Base-by-base conservation (phyloP, 2,113 vertebrate genomes). In the Oplegnathus fasciatus region DNA sequence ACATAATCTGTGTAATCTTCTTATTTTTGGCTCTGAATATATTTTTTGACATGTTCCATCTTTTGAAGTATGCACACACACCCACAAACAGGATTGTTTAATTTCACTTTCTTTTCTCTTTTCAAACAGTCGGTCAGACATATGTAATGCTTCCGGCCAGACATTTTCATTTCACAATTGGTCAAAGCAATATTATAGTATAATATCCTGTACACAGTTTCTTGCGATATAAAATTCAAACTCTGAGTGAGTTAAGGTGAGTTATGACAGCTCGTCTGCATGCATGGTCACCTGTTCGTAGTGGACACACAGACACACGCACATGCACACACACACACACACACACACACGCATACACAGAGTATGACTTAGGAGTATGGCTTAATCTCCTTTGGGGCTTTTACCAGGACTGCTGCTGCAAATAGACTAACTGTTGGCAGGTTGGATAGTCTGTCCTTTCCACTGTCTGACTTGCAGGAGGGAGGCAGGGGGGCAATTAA, bases 361-460 rank as follows among this genome's bases (percentile, higher is more conserved):
- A 64, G 78, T 24, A 69, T 70, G 75, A 82, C 1, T 85, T 84
- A 86, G 85, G 80, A 86, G 78, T 62, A n/a, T 58, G 40, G 75
- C 78, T 68, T 95, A 94, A 94, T 93, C 93, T 92, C 75, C 89
- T 94, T 92, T 94, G 83, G 71, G 65, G 88, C 84, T 92, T 86
- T 93, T 90, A 91, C 67, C 82, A 81, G 88, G 86, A 74, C 86
- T 88, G 88, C 84, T 74, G 86, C 82, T 88, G 84, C 87, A 92
- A 94, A 92, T 92, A 95, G 92, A 79, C 81, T 73, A 52, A 85
- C 69, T 86, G 86, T 85, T 82, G 84, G 79, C 82, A 89, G 80
- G 90, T 81, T 75, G 78, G 57, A 58, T 30, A 74, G 77, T 72
- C 76, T 85, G 83, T 82, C 54, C 61, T 79, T 57, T 83, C 72